Percentiles rank a stretch among this genome's conserved stretches.
Conservation (phyloP, 1,140 invertebrate genomes). For the Copidosoma floridanum region DNA sequence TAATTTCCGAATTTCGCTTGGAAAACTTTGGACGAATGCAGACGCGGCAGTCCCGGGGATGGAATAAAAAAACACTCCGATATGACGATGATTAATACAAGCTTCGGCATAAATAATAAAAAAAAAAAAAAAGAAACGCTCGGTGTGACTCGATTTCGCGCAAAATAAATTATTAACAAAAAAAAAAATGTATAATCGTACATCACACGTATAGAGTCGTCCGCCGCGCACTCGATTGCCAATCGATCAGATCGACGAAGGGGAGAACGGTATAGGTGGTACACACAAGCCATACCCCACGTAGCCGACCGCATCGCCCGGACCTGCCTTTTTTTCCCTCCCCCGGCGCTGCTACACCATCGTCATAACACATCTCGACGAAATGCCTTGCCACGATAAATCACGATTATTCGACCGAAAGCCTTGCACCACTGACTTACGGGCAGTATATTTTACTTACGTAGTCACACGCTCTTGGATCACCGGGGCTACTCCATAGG, state of each 20-base stretch:
- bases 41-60: too few species aligned
- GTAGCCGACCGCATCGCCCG: background rate
- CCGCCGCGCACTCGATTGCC: constrained; percentile 13
- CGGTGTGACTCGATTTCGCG: too few species aligned
- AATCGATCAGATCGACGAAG: constrained; percentile 22
- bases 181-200: constrained; percentile 19
- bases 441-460: constrained; percentile 58
- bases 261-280: background rate
- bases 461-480: constrained; percentile 54
- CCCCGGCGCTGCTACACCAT: background rate
- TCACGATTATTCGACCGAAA: constrained; percentile 58
- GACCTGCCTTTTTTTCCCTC: constrained; percentile 6
- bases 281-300: background rate
- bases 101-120: background rate
- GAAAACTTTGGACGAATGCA: background rate
- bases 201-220: background rate
- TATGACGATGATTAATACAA: constrained; percentile 19
- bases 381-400: constrained; percentile 55
- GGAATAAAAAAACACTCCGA: background rate
- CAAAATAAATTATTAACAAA: constrained; percentile 21
- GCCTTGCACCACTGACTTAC: constrained; percentile 48
- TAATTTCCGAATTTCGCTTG: constrained; percentile 8
- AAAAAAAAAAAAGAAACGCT: too few species aligned
- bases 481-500: constrained; percentile 32
- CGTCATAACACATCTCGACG: constrained; percentile 36